These are phyloP conservation scores for Vollenhovia emeryi DNA, from an alignment of 1,140 invertebrate species.

Conservation along the genomic window DNA sequence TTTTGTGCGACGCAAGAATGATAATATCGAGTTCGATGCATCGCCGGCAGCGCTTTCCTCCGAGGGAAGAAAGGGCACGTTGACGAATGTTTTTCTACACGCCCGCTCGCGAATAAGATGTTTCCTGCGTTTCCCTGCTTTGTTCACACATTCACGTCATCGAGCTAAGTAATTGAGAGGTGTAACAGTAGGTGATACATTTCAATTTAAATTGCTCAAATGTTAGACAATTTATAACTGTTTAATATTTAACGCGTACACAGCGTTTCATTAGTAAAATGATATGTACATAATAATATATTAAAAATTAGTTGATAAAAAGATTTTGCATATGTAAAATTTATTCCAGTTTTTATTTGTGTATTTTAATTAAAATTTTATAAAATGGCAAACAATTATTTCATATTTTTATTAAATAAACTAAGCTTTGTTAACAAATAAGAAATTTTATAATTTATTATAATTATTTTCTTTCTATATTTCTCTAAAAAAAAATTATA, in stretches of 20 bases:
- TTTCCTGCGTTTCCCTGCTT: not conserved
- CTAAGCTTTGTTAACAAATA: not conserved
- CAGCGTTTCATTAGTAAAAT: not conserved
- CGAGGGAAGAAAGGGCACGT: not conserved
- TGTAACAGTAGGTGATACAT: not conserved
- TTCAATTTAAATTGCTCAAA: not conserved
- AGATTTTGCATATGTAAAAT: not conserved
- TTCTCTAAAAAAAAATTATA: not conserved
- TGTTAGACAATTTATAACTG: not conserved
- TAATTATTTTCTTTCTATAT: not conserved
- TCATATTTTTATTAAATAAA: not conserved
- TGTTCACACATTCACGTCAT: not conserved
- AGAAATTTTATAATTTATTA: not conserved
- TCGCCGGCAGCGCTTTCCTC: not conserved
- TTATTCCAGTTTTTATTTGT: not conserved
- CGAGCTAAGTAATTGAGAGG: not conserved
- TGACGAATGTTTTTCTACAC: constrained; percentile 19
- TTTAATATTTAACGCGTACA: not conserved
- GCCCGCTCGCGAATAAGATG: constrained; percentile 18
- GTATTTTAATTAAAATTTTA: not conserved
- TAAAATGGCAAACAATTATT: not conserved
- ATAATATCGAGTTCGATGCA: not conserved
- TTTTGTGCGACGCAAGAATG: constrained; percentile 28
- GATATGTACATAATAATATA: not conserved
- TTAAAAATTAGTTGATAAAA: not conserved